These are phyloP conservation scores for Telmatherina bonti DNA, from an alignment of 2,797 vertebrate genomes.

Conservation along the genomic window DNA sequence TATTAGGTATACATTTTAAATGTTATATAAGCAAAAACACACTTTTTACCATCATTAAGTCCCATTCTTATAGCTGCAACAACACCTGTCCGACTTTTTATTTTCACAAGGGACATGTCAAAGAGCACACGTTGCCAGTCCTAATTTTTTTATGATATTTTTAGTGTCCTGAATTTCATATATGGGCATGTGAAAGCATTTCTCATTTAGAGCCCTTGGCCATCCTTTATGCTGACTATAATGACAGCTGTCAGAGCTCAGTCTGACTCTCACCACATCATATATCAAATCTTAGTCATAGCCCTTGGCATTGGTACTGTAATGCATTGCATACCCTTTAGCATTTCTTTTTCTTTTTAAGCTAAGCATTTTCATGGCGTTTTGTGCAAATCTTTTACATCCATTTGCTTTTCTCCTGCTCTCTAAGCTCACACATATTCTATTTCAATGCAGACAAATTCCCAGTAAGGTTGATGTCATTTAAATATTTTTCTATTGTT, in stretches of 20 bases:
- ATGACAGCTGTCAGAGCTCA: constrained; percentile 5
- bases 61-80: background rate
- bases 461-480: too few species aligned
- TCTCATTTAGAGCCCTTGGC: background rate
- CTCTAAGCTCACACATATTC: background rate
- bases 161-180: background rate
- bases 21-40: background rate
- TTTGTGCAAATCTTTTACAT: background rate
- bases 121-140: background rate
- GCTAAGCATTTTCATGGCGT: background rate
- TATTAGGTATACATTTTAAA: constrained; percentile 10
- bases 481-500: too few species aligned
- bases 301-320: background rate
- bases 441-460: background rate
- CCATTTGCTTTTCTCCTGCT: background rate
- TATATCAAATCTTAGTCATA: background rate
- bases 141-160: background rate
- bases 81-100: background rate
- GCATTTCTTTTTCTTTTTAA: background rate
- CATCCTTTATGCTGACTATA: background rate
- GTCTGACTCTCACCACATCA: background rate
- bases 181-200: background rate
- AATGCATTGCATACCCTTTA: background rate
- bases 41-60: background rate
- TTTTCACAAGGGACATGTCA: background rate